Base-by-base conservation (phyloP, 1,140 invertebrate genomes). In the Anthonomus grandis region DNA sequence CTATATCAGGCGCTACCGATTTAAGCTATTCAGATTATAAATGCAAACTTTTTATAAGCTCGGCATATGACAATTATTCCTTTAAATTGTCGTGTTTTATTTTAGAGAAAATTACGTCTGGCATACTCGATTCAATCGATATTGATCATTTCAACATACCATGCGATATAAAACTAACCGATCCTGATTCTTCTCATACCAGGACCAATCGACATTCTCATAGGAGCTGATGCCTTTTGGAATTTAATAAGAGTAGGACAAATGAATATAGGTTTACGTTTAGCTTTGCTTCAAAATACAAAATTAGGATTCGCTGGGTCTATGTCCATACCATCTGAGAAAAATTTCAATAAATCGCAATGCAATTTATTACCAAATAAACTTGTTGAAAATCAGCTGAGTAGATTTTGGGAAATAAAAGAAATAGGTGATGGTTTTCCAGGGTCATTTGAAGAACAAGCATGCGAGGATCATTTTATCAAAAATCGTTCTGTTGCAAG, bases 361-460 rank as follows among this genome's bases (percentile, higher is more conserved):
- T 53, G 38, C 25, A n/a, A 53, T 27, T 24, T 42, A n/a, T 17
- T 13, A 2, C 12, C 10, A 17, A 39, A 39, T 17, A 13, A 13
- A 39, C 39, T 15, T 10, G 10, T 46, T 25, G 27, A 55, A 36
- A 19, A 55, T n/a, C 24, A 42, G 37, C 21, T 53, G 17, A 18
- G 6, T 6, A 36, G 22, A 38, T 50, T 23, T 24, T 36, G 27
- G 31, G 21, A 50, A 37, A 18, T 50, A 3, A 23, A 50, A 37
- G 36, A 50, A 21, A 23, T 53, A 4, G 21, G 10, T 3, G 13
- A 5, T 18, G 21, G 21, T 18, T 38, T 38, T 4, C 18, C 12
- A 9, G 17, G 27, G 19, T n/a, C n/a, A n/a, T n/a, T n/a, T n/a
- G n/a, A n/a, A n/a, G n/a, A n/a, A n/a, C n/a, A n/a, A n/a, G n/a